Base-by-base conservation (phyloP, 2,113 vertebrate genomes). In the Rattus norvegicus region DNA sequence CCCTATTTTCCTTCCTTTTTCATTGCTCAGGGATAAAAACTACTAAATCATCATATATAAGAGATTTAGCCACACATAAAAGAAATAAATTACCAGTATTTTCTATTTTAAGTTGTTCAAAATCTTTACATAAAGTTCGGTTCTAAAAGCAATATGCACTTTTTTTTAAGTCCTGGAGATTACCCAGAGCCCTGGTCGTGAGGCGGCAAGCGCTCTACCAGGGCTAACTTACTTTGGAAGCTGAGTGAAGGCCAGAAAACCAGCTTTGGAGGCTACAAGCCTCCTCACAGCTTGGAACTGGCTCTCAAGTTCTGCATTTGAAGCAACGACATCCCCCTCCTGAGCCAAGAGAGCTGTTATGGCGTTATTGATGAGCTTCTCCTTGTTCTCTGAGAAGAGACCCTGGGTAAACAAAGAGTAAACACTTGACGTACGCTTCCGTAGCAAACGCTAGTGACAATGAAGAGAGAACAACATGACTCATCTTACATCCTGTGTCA, bases 311-410 rank as follows among this genome's bases (percentile, higher is more conserved):
- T 99, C 99, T n/a, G 99, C 97, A 67, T 99, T 99, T 49, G 99
- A 98, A 72, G 98, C 98, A 2, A 99, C 98, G 81, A 99, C 96
- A 97, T 99, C 99, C 13, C 98, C 98, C 92, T 99, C 99, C 96
- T 99, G 99, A 17, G 99, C 99, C 16, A 99, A 97, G 56, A 99
- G 98, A 47, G 99, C 99, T 95, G 99, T 99, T 98, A 99, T 99
- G 94, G 99, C 99, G 92, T 99, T 99, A 99, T 99, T 99, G 97
- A 99, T 99, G 97, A 99, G 99, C 96, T 99, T 99, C 98, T 99
- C 99, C 98, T 99, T 99, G 98, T 99, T 99, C 98, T 99, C 99
- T 14, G 99, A 99, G 98, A 99, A 99, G 47, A 99, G 99, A 92
- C 99, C 99, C 99, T 99, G 94, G 77, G 88, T 75, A 59, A 96